phyloP scores from a whole-genome alignment of 2,113 vertebrate genomes.

The Apus apus region DNA sequence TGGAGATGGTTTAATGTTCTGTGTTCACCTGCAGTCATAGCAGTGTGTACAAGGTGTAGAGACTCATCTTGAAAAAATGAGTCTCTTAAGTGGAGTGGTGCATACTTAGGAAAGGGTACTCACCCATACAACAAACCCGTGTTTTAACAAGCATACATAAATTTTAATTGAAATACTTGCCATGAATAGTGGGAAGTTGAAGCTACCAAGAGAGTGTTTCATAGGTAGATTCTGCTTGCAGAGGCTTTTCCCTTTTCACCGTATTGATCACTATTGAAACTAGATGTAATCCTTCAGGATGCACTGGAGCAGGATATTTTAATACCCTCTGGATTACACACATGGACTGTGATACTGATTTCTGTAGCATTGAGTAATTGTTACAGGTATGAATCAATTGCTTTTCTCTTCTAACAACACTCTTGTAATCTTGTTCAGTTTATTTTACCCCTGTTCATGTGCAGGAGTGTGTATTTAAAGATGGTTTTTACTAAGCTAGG shows the following conservation, averaged over 20 bases:
- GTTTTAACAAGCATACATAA: not conserved
- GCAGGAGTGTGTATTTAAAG: not conserved
- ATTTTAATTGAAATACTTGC: not conserved
- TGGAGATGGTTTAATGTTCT: not conserved
- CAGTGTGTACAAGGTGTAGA: not conserved
- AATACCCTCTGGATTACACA: not conserved
- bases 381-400: rapidly evolving
- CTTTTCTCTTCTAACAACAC: not conserved
- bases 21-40: not conserved
- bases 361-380: not conserved
- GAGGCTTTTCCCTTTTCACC: not conserved
- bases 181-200: not conserved
- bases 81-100: rapidly evolving
- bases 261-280: too few species aligned
- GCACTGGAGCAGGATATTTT: not conserved
- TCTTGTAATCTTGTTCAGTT: not conserved
- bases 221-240: rapidly evolving
- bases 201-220: not conserved
- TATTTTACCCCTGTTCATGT: not conserved
- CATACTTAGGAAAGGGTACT: not conserved
- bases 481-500: not conserved
- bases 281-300: not conserved
- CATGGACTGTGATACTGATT: not conserved
- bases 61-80: not conserved
- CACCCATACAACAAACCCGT: not conserved